Percentiles rank a stretch among this genome's conserved stretches.
phyloP scores from a whole-genome alignment of 1,140 invertebrate species.

The Pinna nobilis region DNA sequence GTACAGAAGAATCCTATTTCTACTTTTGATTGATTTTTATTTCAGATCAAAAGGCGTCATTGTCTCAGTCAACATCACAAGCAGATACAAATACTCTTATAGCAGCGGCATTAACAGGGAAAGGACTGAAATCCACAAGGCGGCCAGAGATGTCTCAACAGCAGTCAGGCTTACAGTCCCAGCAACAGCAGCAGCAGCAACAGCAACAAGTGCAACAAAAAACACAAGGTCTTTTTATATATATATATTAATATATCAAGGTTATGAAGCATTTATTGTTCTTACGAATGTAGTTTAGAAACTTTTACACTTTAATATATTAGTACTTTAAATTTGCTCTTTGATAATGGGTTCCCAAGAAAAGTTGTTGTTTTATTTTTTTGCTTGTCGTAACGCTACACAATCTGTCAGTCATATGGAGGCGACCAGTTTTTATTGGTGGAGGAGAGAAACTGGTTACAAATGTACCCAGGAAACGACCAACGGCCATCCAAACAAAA shows the following conservation, averaged over 20 bases:
- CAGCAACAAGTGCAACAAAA: constrained; percentile 36
- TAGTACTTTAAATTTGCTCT: not conserved
- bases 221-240: not conserved
- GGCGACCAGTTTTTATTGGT: no score
- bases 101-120: constrained; percentile 90
- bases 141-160: constrained; percentile 50
- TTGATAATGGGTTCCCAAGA: not conserved
- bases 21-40: not conserved
- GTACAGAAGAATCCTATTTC: not conserved
- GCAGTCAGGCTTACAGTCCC: constrained; percentile 45
- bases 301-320: not conserved
- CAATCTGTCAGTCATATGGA: no score
- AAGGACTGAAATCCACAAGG: constrained; percentile 81
- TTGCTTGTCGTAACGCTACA: no score
- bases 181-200: constrained; percentile 52
- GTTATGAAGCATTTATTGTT: not conserved
- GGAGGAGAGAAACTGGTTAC: no score
- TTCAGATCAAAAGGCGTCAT: constrained; percentile 80
- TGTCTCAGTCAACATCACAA: constrained; percentile 87
- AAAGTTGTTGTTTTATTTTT: not conserved
- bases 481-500: no score
- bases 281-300: not conserved
- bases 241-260: not conserved
- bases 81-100: constrained; percentile 92
- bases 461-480: no score